phyloP scores from a whole-genome alignment of 1,140 invertebrate species.

The Aphaenogaster rudis region DNA sequence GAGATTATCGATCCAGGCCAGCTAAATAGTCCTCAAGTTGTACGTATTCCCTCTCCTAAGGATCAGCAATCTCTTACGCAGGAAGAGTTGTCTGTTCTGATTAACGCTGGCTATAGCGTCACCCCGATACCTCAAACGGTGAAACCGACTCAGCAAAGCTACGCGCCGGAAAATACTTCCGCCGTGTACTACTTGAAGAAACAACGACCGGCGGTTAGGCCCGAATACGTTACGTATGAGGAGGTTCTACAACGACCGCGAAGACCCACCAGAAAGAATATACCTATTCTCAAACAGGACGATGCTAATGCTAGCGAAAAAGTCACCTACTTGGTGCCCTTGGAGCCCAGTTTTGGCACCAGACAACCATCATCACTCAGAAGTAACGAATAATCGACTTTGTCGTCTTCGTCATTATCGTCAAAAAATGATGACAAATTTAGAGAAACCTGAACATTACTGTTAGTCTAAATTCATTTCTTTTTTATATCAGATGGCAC shows the following conservation, averaged over 20 bases:
- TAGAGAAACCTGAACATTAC: conserved; percentile 27
- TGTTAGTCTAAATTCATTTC: conserved; percentile 1
- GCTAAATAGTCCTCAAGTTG: conserved; percentile 70
- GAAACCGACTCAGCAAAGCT: conserved; percentile 74
- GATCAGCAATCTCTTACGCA: conserved; percentile 79
- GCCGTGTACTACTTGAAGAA: conserved; percentile 83
- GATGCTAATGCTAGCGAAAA: conserved; percentile 81
- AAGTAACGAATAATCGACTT: conserved; percentile 56
- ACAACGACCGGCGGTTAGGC: conserved; percentile 78
- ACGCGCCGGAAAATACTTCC: conserved; percentile 75
- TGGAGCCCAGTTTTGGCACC: conserved; percentile 81
- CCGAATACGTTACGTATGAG: conserved; percentile 81
- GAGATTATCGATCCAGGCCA: conserved; percentile 82
- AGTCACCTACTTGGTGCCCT: conserved; percentile 84
- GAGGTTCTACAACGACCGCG: conserved; percentile 78
- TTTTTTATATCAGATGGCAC: too few relatives aligned
- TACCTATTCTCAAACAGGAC: conserved; percentile 80
- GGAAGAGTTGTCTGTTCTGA: conserved; percentile 82
- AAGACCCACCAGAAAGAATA: conserved; percentile 80
- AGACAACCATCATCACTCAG: conserved; percentile 75
- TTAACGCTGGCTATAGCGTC: conserved; percentile 84
- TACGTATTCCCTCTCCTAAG: conserved; percentile 79
- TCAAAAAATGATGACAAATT: conserved; percentile 5
- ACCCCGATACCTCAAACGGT: conserved; percentile 80
- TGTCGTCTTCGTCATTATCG: not conserved